phyloP scores from a whole-genome alignment of 2,888 invertebrate genomes.

The Petrolisthes cinctipes region DNA sequence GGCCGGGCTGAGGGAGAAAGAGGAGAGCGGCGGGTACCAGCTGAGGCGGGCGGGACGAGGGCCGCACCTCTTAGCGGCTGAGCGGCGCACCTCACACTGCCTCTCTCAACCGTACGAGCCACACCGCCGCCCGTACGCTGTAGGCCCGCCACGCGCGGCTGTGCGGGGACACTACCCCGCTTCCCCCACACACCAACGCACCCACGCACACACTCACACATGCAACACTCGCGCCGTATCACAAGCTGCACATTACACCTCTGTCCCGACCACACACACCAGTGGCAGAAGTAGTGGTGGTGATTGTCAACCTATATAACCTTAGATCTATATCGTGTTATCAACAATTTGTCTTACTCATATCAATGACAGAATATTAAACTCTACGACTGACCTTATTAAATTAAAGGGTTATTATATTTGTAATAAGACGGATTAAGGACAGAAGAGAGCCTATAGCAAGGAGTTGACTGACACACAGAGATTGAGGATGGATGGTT shows the following conservation, averaged over 20 bases:
- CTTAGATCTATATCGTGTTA: background rate
- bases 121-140: slow-evolving; percentile 52
- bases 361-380: no score
- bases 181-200: slow-evolving; percentile 33
- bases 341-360: no score
- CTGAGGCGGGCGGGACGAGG: slow-evolving; percentile 38
- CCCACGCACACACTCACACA: slow-evolving; percentile 43
- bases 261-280: slow-evolving; percentile 18
- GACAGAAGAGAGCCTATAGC: no score
- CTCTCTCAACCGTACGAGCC: slow-evolving; percentile 41
- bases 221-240: slow-evolving; percentile 43
- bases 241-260: slow-evolving; percentile 34
- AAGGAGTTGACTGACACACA: no score
- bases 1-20: no score
- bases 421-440: no score
- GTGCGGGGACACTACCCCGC: slow-evolving; percentile 54
- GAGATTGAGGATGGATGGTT: background rate
- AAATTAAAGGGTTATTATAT: no score
- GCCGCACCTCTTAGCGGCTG: slow-evolving; percentile 49
- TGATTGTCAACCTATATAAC: background rate
- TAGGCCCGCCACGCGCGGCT: slow-evolving; percentile 59
- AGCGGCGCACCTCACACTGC: slow-evolving; percentile 58
- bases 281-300: background rate
- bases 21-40: slow-evolving; percentile 19
- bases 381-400: no score